Base-by-base conservation (phyloP, 1,140 invertebrate species). In the Theocolax elegans region DNA sequence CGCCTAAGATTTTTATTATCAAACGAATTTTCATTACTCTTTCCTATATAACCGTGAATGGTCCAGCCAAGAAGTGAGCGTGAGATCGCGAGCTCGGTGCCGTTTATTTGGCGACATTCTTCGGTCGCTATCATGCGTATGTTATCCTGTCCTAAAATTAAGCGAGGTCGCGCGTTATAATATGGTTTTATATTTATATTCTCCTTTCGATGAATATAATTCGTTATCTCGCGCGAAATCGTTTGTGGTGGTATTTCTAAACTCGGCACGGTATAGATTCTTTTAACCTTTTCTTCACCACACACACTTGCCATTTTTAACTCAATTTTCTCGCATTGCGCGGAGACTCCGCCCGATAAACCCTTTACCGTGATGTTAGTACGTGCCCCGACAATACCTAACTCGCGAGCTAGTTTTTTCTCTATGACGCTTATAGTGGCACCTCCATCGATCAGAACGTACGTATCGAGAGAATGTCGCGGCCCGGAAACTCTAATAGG, bases 91-190 rank as follows among this genome's bases (percentile, higher is more conserved):
- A 59, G 27, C 1, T 12, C 0, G 2, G 38, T n/a, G 1, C 10
- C n/a, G n/a, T n/a, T n/a, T n/a, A n/a, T n/a, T n/a, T n/a, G n/a
- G n/a, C n/a, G n/a, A n/a, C n/a, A n/a, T n/a, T n/a, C n/a, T 0
- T 21, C 38, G 38, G 71, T n/a, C 1, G 42, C n/a, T 3, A 72
- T 31, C 0, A 74, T n/a, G 7, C 66, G 54, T 56, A 67, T 72
- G 29, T 74, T 48, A 44, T 74, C 74, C 29, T 76, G 72, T 1
- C 74, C 73, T 12, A 76, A 70, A 1, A 76, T 38, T 15, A 76
- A 25, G 6, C 51, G 69, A 7, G 69, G 64, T 15, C 21, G 13
- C 1, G 46, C 62, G 1, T 51, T 21, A 0, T 35, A 0, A 21
- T 74, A 74, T 1, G n/a, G 1, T 10, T 35, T n/a, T 42, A 21